Base-by-base conservation (phyloP, 2,113 vertebrate species). In the Anolis carolinensis region DNA sequence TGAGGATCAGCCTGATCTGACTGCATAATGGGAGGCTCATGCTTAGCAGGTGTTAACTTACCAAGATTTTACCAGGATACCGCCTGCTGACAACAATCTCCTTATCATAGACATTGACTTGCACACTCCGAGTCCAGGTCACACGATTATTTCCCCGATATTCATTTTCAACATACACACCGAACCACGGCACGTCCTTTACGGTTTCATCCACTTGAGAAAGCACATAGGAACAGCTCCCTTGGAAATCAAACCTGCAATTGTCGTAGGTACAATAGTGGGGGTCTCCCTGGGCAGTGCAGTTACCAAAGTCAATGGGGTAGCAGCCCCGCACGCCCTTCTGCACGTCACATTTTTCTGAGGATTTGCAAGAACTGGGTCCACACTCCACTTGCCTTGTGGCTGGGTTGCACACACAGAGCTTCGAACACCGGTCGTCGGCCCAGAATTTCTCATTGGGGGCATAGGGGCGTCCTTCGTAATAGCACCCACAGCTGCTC, bases 261-360 rank as follows among this genome's bases (percentile, higher is more conserved):
- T 96, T 95, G 44, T 98, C 97, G 63, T 96, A 98, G 75, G 94
- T 97, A 87, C 94, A 84, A 27, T 97, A 98, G 89, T 98, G 97
- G 3, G 96, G 96, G 87, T 97, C 97, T 0, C 97, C 97, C 4
- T 93, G 96, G 0, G 91, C 96, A 89, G 96, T 90, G 91, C 97
- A 98, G 52, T 5, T 94, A 34, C 93, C 95, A 0, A 91, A 92
- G 23, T 16, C 65, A 67, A n/a, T 4, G 0, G 95, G 84, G 88
- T 95, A 94, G 82, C 95, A 96, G 1, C 92, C 92, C 68, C 73
- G 87, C 55, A 96, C 70, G 34, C 92, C 94, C 0, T 94, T 76
- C 87, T 91, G 82, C 5, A 93, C 71, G 0, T 1, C 7, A 75
- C 95, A 96, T 68, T 14, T 62, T 83, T 95, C 87, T 3, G 89